A percentile compares a stretch with the other conserved stretches of the same genome.
phyloP scores from a whole-genome alignment of 2,113 vertebrate species.

The Rousettus leschenaultii region DNA sequence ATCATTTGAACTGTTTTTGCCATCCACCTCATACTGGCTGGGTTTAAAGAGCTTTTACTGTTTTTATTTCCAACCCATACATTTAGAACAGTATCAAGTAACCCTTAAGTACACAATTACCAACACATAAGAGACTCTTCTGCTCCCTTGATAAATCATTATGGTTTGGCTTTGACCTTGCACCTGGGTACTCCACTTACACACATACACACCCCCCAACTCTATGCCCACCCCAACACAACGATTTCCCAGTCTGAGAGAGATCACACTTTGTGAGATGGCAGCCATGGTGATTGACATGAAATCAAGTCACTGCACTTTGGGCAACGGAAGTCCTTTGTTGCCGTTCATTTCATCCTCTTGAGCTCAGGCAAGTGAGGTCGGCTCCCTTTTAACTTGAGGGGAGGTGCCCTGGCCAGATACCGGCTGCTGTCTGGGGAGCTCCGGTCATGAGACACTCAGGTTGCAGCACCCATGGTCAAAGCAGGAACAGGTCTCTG shows the following conservation, averaged over 20 bases:
- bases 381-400: neutral
- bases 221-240: neutral
- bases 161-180: conserved; percentile 57
- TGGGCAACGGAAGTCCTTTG: neutral
- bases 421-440: neutral
- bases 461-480: neutral
- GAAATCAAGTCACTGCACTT: conserved; percentile 26
- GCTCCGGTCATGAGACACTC: neutral
- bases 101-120: conserved; percentile 65
- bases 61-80: conserved; percentile 61
- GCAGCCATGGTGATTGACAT: neutral
- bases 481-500: neutral
- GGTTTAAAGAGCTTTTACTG: conserved; percentile 42
- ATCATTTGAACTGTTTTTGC: neutral
- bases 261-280: neutral
- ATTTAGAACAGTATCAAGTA: conserved; percentile 67
- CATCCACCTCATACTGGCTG: neutral
- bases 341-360: neutral
- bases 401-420: neutral
- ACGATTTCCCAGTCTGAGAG: neutral
- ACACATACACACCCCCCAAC: neutral
- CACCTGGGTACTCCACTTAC: neutral
- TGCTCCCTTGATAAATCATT: conserved; percentile 50
- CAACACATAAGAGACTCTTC: conserved; percentile 46
- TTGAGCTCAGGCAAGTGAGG: neutral